phyloP scores from a whole-genome alignment of 2,797 vertebrate species.

The Sebastiscus albofasciatus region DNA sequence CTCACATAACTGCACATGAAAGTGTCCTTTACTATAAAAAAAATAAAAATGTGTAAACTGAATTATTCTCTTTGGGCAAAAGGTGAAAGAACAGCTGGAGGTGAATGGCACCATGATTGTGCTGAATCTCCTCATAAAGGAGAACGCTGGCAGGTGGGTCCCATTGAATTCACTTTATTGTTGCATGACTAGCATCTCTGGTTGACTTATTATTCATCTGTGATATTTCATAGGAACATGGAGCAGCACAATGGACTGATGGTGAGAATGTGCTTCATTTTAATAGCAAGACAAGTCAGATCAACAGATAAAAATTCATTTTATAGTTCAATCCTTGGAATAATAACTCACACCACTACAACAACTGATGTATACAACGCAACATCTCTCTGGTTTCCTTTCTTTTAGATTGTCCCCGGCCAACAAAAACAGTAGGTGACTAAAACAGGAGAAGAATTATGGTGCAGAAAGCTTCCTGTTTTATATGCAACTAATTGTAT shows the following conservation, averaged over 20 bases:
- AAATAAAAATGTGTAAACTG: background rate
- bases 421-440: conserved; percentile 58
- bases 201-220: background rate
- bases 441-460: background rate
- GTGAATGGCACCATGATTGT: conserved; percentile 37
- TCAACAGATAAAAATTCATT: background rate
- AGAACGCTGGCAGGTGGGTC: conserved; percentile 38
- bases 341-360: background rate
- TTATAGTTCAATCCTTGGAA: background rate
- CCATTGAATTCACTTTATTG: accelerated
- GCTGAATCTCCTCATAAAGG: conserved; percentile 52
- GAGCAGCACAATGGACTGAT: background rate
- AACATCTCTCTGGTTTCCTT: conserved; percentile 1
- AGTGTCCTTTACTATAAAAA: background rate
- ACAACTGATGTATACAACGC: background rate
- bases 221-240: conserved; percentile 31
- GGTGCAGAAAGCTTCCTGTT: background rate
- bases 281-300: background rate
- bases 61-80: background rate
- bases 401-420: conserved; percentile 29
- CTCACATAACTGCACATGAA: background rate
- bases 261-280: conserved; percentile 36
- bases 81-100: conserved; percentile 63
- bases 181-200: background rate
- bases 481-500: background rate